phyloP scores from a whole-genome alignment of 2,113 vertebrate species.

The Poecile atricapillus region DNA sequence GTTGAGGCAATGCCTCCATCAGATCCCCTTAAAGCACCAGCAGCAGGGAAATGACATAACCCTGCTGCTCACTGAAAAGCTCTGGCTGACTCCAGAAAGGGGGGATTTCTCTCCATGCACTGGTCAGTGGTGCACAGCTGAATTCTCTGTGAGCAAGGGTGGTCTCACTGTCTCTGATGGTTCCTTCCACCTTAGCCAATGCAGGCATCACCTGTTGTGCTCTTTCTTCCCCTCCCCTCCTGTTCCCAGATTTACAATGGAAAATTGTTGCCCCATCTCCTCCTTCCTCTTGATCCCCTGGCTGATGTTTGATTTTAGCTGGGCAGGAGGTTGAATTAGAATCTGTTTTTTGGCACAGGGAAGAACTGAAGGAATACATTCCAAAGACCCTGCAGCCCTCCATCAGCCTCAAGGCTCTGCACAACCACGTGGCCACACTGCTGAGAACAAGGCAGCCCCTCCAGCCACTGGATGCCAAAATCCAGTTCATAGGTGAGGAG shows the following conservation, averaged over 20 bases:
- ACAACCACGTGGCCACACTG: constrained; percentile 32
- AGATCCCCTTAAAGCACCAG: not conserved
- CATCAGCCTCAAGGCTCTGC: constrained; percentile 53
- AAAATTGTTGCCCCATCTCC: not conserved
- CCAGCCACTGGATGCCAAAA: constrained; percentile 78
- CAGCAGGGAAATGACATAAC: not conserved
- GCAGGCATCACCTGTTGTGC: not conserved
- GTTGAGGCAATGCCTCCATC: not conserved
- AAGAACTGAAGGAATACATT: constrained; percentile 76
- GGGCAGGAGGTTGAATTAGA: not conserved
- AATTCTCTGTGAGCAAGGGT: not conserved
- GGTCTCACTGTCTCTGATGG: not conserved
- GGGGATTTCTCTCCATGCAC: not conserved
- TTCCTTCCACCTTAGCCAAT: not conserved
- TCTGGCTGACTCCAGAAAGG: not conserved
- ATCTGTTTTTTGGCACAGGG: constrained; percentile 63
- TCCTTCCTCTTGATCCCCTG: not conserved
- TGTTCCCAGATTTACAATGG: not conserved
- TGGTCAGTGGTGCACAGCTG: not conserved
- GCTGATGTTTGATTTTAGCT: not conserved
- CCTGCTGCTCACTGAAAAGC: not conserved
- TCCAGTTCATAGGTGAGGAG: constrained; percentile 82
- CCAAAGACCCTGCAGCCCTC: constrained; percentile 63
- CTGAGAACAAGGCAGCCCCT: constrained; percentile 57
- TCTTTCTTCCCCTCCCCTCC: not conserved